Conservation (phyloP, 2,888 invertebrate species). For the Pammene fasciana region DNA sequence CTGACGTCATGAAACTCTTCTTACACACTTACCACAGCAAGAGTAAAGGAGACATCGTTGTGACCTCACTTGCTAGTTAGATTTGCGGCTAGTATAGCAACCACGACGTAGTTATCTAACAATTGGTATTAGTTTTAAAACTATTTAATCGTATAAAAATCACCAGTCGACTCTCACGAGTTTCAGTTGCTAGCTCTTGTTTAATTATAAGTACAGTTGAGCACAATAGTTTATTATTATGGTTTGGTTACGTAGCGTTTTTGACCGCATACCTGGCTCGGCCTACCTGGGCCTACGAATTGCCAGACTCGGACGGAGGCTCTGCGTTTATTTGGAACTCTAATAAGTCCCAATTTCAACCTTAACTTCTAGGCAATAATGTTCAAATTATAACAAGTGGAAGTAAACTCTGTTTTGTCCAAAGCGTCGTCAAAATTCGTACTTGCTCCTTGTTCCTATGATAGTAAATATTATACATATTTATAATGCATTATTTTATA, state of each 20-base stretch:
- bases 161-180: not conserved
- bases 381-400: not conserved
- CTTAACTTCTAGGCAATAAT: not conserved
- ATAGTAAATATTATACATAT: not conserved
- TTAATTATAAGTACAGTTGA: conserved; percentile 30
- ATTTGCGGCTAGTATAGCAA: no score
- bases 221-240: conserved; percentile 72
- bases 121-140: no score
- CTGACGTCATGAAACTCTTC: no score
- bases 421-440: not conserved
- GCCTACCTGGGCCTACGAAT: conserved; percentile 64
- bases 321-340: not conserved
- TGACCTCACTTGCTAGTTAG: no score
- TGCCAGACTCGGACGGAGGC: conserved; percentile 53
- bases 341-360: not conserved
- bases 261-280: conserved; percentile 45
- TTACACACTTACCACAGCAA: no score
- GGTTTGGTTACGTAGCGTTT: conserved; percentile 75
- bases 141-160: not conserved
- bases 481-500: no score
- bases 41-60: no score
- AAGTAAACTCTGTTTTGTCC: not conserved
- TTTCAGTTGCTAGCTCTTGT: conserved; percentile 4
- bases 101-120: no score
- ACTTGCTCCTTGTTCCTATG: no score